Percentiles rank a stretch among this genome's conserved stretches.
These are phyloP conservation scores for Chirona hameri DNA, from an alignment of 2,888 invertebrate genomes.

Conservation along the genomic window DNA sequence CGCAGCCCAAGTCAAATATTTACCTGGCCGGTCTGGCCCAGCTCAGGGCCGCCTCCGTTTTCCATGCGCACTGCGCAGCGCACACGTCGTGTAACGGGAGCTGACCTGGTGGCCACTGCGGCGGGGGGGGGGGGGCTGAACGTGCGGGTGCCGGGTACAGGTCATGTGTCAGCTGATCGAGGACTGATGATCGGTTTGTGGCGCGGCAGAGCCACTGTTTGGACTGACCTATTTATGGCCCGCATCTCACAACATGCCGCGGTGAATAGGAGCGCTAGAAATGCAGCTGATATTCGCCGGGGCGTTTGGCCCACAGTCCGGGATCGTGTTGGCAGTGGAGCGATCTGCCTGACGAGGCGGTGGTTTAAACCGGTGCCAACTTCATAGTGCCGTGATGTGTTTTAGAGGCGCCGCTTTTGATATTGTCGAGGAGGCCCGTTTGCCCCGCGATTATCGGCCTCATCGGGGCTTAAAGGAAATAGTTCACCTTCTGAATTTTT, in stretches of 20 bases:
- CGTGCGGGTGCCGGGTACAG: neutral
- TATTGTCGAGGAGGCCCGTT: no score
- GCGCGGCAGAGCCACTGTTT: neutral
- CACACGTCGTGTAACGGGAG: neutral
- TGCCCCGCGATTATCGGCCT: no score
- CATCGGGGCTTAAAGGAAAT: no score
- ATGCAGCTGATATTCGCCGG: no score
- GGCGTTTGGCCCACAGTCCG: no score
- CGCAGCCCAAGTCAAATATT: neutral
- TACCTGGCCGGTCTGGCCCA: neutral
- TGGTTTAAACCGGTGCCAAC: no score
- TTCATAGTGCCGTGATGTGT: no score
- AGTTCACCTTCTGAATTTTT: no score
- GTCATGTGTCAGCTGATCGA: neutral
- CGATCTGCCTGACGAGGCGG: no score
- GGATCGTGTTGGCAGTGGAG: no score
- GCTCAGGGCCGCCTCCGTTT: neutral
- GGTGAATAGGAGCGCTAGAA: neutral
- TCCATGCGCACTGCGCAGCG: neutral
- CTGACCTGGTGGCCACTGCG: neutral
- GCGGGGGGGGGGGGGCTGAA: neutral
- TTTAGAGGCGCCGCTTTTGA: no score
- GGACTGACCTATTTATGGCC: neutral
- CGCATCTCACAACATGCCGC: neutral
- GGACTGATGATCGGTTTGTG: neutral